Evolutionary conservation across 2,888 invertebrate genomes (phyloP).

Genomic region (Lasioglossum calceatum): DNA sequence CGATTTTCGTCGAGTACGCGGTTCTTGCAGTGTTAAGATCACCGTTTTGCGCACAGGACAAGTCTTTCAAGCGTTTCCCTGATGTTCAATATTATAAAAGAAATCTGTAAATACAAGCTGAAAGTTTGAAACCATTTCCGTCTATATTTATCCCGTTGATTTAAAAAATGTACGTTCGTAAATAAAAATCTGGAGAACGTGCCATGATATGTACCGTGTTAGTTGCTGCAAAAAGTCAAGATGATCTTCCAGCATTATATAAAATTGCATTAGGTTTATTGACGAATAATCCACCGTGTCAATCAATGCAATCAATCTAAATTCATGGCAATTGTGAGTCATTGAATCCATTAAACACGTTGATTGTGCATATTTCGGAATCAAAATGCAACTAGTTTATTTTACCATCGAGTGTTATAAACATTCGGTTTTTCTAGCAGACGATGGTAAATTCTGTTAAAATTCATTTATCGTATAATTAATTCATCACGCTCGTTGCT

Average conservation of each 20-base stretch:
- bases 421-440: not conserved
- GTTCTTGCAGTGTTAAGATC: not conserved
- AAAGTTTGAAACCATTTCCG: not conserved
- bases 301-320: not conserved
- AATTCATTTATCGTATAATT: not conserved
- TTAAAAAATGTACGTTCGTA: not conserved
- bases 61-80: not conserved
- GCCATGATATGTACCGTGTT: not conserved
- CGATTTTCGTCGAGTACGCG: constrained; percentile 10
- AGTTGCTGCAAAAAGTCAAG: not conserved
- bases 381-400: not conserved
- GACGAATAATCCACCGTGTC: not conserved
- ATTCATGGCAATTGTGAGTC: not conserved
- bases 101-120: not conserved
- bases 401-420: not conserved
- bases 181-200: not conserved
- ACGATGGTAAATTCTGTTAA: not conserved
- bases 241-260: not conserved
- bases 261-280: not conserved
- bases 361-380: not conserved
- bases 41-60: constrained; percentile 7
- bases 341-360: not conserved
- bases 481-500: not conserved
- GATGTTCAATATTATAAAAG: not conserved
- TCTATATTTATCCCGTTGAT: not conserved